Conservation (phyloP, 2,113 vertebrate species). For the Mus musculus region DNA sequence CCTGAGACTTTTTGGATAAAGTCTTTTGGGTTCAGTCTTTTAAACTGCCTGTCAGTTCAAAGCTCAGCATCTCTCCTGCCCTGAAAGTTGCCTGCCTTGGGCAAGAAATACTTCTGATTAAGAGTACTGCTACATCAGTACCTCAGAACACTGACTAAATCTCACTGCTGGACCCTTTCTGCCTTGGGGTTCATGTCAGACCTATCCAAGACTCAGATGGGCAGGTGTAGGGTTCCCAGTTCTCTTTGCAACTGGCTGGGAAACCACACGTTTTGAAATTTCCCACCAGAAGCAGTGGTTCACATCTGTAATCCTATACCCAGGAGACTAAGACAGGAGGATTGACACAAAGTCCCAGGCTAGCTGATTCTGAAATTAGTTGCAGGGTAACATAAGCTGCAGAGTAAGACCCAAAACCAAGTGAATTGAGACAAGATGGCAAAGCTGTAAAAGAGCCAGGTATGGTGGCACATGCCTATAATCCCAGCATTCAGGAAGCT, state of each 20-base stretch:
- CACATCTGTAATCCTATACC: not conserved
- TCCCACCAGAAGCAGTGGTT: not conserved
- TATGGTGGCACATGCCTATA: not conserved
- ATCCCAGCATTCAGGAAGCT: not conserved
- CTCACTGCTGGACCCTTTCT: not conserved
- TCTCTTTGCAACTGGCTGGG: not conserved
- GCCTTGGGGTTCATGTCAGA: not conserved
- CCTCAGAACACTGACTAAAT: not conserved
- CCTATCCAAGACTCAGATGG: not conserved
- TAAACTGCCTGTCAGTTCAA: not conserved
- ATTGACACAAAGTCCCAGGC: not conserved
- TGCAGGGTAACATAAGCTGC: not conserved
- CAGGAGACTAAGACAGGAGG: not conserved
- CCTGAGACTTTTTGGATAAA: slow-evolving; percentile 37
- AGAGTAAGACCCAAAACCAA: not conserved
- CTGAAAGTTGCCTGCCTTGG: not conserved
- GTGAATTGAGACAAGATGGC: not conserved
- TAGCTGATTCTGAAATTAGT: not conserved
- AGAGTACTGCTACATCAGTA: not conserved
- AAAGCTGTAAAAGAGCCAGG: not conserved
- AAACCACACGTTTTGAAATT: not conserved
- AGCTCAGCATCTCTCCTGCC: not conserved
- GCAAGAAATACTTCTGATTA: not conserved
- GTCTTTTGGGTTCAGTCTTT: not conserved
- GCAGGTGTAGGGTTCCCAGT: not conserved